phyloP scores from a whole-genome alignment of 2,888 invertebrate genomes.

The Tetramorium bicarinatum region DNA sequence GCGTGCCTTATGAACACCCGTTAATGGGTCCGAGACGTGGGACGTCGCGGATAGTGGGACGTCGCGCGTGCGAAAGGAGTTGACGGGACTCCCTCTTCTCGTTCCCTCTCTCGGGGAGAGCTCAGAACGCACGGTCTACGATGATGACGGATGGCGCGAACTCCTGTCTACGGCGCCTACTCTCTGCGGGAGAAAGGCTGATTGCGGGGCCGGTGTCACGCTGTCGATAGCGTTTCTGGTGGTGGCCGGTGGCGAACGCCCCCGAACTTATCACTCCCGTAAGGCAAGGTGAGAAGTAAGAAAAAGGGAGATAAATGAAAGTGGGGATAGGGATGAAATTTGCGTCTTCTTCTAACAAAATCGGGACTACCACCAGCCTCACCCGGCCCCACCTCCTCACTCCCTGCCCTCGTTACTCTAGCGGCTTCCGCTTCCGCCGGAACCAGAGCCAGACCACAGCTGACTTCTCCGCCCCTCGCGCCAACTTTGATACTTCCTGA shows the following conservation, averaged over 20 bases:
- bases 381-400: constrained; percentile 59
- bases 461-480: constrained; percentile 80
- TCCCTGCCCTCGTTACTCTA: constrained; percentile 55
- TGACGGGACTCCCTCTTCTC: constrained; percentile 41
- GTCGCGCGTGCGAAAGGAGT: constrained; percentile 31
- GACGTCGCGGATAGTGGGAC: constrained; percentile 31
- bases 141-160: constrained; percentile 21
- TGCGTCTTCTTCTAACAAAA: constrained; percentile 58
- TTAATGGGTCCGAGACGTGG: constrained; percentile 44
- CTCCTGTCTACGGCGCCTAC: constrained; percentile 51
- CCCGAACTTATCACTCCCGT: constrained; percentile 64
- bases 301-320: constrained; percentile 41
- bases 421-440: constrained; percentile 75
- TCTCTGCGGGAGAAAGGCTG: constrained; percentile 51
- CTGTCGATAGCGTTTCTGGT: constrained; percentile 73
- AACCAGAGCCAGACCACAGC: constrained; percentile 79
- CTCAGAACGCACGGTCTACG: constrained; percentile 56
- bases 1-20: constrained; percentile 58
- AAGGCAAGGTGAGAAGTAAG: constrained; percentile 40
- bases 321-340: constrained; percentile 15
- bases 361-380: constrained; percentile 60
- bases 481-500: constrained; percentile 81
- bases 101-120: constrained; percentile 5
- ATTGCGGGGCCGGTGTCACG: constrained; percentile 71
- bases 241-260: constrained; percentile 62